Percentiles rank a stretch among this genome's conserved stretches.
Evolutionary conservation across 2,113 vertebrate genomes (phyloP).

Genomic region (Catharus minimus): DNA sequence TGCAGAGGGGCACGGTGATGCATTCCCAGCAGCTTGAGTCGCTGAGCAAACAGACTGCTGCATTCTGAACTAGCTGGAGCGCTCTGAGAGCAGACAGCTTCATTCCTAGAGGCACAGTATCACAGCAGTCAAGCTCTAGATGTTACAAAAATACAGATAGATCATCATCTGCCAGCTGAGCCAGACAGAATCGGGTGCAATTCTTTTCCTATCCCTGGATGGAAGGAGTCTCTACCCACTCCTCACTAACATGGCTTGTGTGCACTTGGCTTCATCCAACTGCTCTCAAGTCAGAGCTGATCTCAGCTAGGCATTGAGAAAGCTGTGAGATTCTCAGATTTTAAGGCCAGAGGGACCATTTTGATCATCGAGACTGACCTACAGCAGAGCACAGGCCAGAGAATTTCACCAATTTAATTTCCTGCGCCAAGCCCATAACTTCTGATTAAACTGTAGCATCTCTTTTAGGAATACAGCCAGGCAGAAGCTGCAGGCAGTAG

Average conservation of each 20-base stretch:
- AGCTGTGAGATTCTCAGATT: slow-evolving; percentile 37
- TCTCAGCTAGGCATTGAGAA: background rate
- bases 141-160: slow-evolving; percentile 64
- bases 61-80: slow-evolving; percentile 61
- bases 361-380: slow-evolving; percentile 44
- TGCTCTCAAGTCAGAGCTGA: slow-evolving; percentile 29
- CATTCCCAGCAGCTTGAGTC: slow-evolving; percentile 31
- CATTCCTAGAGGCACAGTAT: slow-evolving; percentile 64
- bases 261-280: slow-evolving; percentile 1
- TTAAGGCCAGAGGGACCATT: slow-evolving; percentile 57
- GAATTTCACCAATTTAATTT: slow-evolving; percentile 49
- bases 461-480: slow-evolving; percentile 6
- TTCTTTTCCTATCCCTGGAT: background rate
- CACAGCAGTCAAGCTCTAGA: slow-evolving; percentile 61
- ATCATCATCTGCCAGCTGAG: slow-evolving; percentile 40
- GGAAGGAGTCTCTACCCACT: slow-evolving; percentile 15
- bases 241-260: background rate
- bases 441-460: background rate
- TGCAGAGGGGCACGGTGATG: slow-evolving; percentile 21
- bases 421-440: slow-evolving; percentile 16
- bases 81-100: slow-evolving; percentile 53
- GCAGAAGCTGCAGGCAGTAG: slow-evolving; percentile 7
- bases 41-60: slow-evolving; percentile 63
- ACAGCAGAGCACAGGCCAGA: slow-evolving; percentile 32
- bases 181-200: slow-evolving; percentile 14